phyloP scores from a whole-genome alignment of 2,888 invertebrate genomes.

The Myathropa florea region DNA sequence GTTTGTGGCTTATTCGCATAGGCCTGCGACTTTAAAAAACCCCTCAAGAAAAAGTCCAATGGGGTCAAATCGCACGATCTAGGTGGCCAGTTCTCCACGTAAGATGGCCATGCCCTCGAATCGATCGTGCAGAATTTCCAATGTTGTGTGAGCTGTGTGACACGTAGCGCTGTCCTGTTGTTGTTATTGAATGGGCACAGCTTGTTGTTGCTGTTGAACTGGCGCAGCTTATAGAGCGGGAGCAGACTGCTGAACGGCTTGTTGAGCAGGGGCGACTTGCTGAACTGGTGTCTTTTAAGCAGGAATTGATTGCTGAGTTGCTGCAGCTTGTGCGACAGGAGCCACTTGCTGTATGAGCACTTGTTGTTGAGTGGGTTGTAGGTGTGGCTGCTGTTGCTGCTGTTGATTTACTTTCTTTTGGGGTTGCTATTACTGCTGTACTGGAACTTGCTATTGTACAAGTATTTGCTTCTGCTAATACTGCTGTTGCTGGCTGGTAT shows the following conservation, averaged over 20 bases:
- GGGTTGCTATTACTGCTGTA: slow-evolving; percentile 71
- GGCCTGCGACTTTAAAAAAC: too few relatives aligned
- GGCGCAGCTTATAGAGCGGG: slow-evolving; percentile 34
- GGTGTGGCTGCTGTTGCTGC: slow-evolving; percentile 73
- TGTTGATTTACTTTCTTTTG: slow-evolving; percentile 73
- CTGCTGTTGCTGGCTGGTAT: slow-evolving; percentile 73
- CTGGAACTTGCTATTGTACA: slow-evolving; percentile 72
- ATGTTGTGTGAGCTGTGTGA: too few relatives aligned
- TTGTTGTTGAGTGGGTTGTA: slow-evolving; percentile 53
- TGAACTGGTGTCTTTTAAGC: not conserved
- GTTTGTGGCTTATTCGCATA: too few relatives aligned
- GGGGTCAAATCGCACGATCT: too few relatives aligned
- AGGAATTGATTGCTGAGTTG: slow-evolving; percentile 46
- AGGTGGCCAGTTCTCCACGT: too few relatives aligned
- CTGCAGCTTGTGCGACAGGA: slow-evolving; percentile 40
- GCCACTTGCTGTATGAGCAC: slow-evolving; percentile 56
- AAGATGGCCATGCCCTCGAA: too few relatives aligned
- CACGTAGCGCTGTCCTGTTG: too few relatives aligned
- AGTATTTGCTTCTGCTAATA: slow-evolving; percentile 72
- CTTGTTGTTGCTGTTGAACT: slow-evolving; percentile 53
- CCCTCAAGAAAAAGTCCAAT: too few relatives aligned
- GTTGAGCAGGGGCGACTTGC: slow-evolving; percentile 46
- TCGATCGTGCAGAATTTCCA: too few relatives aligned
- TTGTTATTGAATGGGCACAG: slow-evolving; percentile 34
- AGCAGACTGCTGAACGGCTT: slow-evolving; percentile 31